phyloP scores from a whole-genome alignment of 2,888 invertebrate species.

The Lacanobia wlatinum region DNA sequence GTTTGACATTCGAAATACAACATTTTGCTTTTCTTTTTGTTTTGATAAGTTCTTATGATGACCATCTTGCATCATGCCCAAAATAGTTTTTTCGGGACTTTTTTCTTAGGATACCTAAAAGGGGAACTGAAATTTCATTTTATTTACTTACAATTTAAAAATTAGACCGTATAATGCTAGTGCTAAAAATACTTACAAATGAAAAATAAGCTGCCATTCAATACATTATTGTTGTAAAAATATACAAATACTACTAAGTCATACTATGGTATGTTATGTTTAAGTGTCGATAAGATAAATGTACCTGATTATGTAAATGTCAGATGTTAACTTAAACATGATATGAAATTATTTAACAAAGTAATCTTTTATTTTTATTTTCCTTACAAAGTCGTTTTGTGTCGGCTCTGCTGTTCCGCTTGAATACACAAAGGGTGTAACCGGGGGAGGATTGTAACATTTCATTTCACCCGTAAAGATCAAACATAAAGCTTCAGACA shows the following conservation, averaged over 20 bases:
- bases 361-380: conserved; percentile 24
- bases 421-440: conserved; percentile 22
- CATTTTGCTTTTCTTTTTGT: background rate
- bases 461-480: conserved; percentile 33
- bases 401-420: conserved; percentile 25
- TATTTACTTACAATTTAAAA: background rate
- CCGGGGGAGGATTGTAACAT: background rate
- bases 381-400: conserved; percentile 4
- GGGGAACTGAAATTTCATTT: background rate
- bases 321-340: conserved; percentile 39
- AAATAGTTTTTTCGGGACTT: background rate
- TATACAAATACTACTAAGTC: conserved; percentile 18
- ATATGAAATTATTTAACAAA: conserved; percentile 35
- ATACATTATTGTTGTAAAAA: conserved; percentile 1
- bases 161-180: background rate
- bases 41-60: background rate
- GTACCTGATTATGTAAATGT: conserved; percentile 43
- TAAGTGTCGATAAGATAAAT: conserved; percentile 28
- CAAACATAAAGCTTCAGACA: conserved; percentile 15
- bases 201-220: conserved; percentile 1
- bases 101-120: background rate
- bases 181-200: background rate
- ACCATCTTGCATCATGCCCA: background rate
- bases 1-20: background rate
- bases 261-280: conserved; percentile 14